A percentile compares a stretch with the other conserved stretches of the same genome.
phyloP scores from a whole-genome alignment of 2,888 invertebrate genomes.

The Epistrophe eligans region DNA sequence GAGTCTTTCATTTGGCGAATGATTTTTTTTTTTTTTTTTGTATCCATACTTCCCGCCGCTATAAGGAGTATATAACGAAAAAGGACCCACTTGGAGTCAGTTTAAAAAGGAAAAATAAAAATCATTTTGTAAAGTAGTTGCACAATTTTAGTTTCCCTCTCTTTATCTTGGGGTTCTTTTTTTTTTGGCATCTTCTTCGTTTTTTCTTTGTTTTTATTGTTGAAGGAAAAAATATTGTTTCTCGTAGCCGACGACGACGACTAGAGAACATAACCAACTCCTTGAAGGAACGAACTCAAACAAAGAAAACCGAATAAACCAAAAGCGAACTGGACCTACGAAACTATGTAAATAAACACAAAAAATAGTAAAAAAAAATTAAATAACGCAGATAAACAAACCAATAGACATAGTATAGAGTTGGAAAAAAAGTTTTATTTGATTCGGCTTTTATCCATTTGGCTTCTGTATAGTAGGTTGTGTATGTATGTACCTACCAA shows the following conservation, averaged over 20 bases:
- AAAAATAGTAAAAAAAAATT: constrained; percentile 6
- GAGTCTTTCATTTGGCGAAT: constrained; percentile 15
- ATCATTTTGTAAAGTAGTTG: constrained; percentile 71
- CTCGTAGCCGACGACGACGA: constrained; percentile 9
- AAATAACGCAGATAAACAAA: constrained; percentile 8
- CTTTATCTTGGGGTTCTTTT: not conserved
- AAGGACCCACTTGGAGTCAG: constrained; percentile 60
- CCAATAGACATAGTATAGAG: not conserved
- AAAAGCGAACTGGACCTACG: constrained; percentile 33
- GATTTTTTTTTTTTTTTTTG: constrained; percentile 7
- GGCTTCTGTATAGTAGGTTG: constrained; percentile 28
- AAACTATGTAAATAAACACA: constrained; percentile 38
- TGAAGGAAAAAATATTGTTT: constrained; percentile 23
- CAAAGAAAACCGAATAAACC: constrained; percentile 65
- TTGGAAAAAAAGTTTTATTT: constrained; percentile 67
- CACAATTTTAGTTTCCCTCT: constrained; percentile 42
- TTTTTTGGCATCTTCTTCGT: constrained; percentile 4
- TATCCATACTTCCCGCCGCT: not conserved
- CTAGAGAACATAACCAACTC: constrained; percentile 37
- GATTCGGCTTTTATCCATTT: constrained; percentile 68
- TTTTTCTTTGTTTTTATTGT: constrained; percentile 5
- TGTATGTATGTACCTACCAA: constrained; percentile 44
- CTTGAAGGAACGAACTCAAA: constrained; percentile 68
- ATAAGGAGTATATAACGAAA: not conserved
- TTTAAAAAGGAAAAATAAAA: constrained; percentile 68